Conservation (phyloP, 2,888 invertebrate genomes). For the Opisthograptis luteolata region DNA sequence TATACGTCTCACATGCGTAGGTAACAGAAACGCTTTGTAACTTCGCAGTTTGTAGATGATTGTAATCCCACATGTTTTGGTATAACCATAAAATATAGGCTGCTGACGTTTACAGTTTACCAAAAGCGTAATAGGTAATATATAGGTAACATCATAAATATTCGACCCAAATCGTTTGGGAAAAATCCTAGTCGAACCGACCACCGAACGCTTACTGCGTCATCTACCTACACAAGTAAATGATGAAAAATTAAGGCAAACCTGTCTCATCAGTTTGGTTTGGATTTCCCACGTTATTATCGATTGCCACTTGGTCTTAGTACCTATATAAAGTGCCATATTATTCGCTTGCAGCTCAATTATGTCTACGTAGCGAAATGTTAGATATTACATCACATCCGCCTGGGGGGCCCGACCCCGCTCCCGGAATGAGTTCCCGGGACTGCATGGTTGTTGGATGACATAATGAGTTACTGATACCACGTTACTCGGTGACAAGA, state of each 20-base stretch:
- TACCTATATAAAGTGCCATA: constrained; percentile 6
- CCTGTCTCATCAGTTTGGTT: background rate
- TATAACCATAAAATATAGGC: too few relatives aligned
- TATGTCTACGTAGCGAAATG: constrained; percentile 71
- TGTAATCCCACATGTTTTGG: too few relatives aligned
- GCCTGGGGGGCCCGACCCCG: constrained; percentile 52
- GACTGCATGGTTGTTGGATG: too few relatives aligned
- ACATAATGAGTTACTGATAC: constrained; percentile 35
- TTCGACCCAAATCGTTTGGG: too few relatives aligned
- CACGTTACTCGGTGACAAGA: constrained; percentile 19
- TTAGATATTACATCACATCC: constrained; percentile 79
- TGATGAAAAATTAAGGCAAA: constrained; percentile 2
- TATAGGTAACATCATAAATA: too few relatives aligned
- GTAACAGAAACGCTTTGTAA: background rate
- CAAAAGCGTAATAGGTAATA: too few relatives aligned
- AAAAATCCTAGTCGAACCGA: too few relatives aligned
- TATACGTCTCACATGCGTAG: constrained; percentile 22
- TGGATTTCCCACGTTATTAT: constrained; percentile 33
- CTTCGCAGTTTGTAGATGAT: too few relatives aligned
- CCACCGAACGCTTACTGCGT: too few relatives aligned
- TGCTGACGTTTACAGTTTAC: too few relatives aligned
- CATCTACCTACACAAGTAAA: too few relatives aligned
- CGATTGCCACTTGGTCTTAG: constrained; percentile 1
- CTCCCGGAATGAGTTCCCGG: too few relatives aligned
- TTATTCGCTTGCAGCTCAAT: constrained; percentile 43